Conservation (phyloP, 2,888 invertebrate species). For the Folsomia manolachei region DNA sequence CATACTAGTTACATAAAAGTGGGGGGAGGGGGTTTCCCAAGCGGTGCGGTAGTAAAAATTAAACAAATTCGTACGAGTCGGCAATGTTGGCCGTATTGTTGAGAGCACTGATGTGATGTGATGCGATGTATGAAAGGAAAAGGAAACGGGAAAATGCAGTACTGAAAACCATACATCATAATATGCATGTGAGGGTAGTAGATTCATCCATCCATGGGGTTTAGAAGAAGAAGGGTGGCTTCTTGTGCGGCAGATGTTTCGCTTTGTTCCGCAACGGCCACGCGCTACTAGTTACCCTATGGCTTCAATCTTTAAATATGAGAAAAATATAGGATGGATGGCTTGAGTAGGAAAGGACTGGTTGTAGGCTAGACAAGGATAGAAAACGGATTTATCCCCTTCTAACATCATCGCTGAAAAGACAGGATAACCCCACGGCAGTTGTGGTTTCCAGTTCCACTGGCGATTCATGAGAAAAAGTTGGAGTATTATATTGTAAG, state of each 20-base stretch:
- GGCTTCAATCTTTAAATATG: neutral
- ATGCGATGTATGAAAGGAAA: neutral
- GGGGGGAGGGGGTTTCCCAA: too few species aligned
- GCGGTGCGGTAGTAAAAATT: too few species aligned
- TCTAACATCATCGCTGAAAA: neutral
- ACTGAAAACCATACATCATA: too few species aligned
- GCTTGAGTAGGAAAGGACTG: neutral
- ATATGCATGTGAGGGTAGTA: too few species aligned
- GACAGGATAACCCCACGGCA: neutral
- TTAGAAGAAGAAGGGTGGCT: slow-evolving; percentile 3
- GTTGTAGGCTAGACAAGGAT: neutral
- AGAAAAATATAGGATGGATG: neutral
- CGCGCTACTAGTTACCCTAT: slow-evolving; percentile 43
- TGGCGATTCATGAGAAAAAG: slow-evolving; percentile 10
- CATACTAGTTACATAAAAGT: too few species aligned
- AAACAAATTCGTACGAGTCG: too few species aligned
- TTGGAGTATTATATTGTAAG: slow-evolving; percentile 4
- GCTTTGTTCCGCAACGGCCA: slow-evolving; percentile 39
- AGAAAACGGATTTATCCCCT: neutral
- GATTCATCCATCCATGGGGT: too few species aligned
- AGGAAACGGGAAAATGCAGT: neutral
- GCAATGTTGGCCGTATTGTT: too few species aligned
- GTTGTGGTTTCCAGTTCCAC: slow-evolving; percentile 1
- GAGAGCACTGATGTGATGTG: too few species aligned
- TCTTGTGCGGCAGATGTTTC: slow-evolving; percentile 38